Evolutionary conservation across 1,140 invertebrate species (phyloP), one percentile per base, ranked within the genome.

Genomic region (Carposina sasakii): DNA sequence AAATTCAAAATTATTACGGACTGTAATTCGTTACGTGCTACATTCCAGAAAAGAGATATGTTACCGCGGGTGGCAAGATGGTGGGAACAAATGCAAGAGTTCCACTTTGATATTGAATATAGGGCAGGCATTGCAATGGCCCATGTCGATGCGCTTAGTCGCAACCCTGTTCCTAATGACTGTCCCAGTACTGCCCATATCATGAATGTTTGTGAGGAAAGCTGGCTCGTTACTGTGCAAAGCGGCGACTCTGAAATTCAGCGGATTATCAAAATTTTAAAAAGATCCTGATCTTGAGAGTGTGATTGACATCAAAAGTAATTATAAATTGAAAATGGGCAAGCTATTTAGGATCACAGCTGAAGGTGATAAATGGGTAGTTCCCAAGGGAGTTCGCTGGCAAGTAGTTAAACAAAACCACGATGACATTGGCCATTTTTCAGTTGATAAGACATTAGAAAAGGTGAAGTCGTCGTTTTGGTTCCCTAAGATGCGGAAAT

Each of bases 1-100:
- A 15, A 46, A 21, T 78, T 79, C 40, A 68, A 39, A 13, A 37
- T 75, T 0, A 43, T 76, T 0, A 77, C 63, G 1, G 76, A 78
- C 51, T 63, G 71, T 39, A 55, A 63, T 26, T 60, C 71, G 1
- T 21, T 63, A 19, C 4, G 49, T 2, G 36, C 50, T 2, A 71
- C 67, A 0, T 33, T 66, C 15, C 46, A 30, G 1, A 76, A 75
- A 40, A 47, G 41, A 33, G 58, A 69, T 15, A 23, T 76, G 1
- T 23, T 53, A 8, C 53, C 50, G 0, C 43, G 55, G 24, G 55
- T 79, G 4, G 59, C 54, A 0, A 42, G 71, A 8, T 78, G 69
- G 69, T 63, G 57, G 56, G 30, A 56, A 4, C 47, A 57, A 6
- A 13, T 77, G 6, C 61, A 70, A 31, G 59, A 65, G 0, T 79